Base-by-base conservation (phyloP, 2,888 invertebrate genomes). In the Agrochola lota region DNA sequence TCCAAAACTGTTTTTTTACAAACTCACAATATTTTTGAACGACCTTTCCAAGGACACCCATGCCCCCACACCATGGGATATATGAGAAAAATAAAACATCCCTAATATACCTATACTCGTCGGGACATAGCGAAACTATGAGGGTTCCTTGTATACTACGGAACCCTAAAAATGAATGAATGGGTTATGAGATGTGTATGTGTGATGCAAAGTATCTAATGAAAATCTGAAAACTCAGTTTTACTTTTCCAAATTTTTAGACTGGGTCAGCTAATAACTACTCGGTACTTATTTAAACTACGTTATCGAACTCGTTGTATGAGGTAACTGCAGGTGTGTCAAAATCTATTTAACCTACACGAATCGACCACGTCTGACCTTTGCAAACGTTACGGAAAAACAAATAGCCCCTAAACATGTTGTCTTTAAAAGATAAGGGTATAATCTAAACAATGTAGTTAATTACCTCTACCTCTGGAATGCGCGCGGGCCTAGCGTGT, bases 361-460 rank as follows among this genome's bases (percentile, higher is more conserved):
- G 17, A 43, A 20, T 74, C 8, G 0, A 17, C 15, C 26, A 15
- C 35, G 23, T 55, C 12, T 68, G 62, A 49, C 46, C 49, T 62
- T 23, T 49, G 23, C 46, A 30, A 72, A 57, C 6, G 40, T 66
- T n/a, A 40, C 8, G 69, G 62, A n/a, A 77, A 82, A 49, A 70
- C 67, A 69, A 83, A 71, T 23, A 74, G 26, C 17, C 26, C 26
- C 40, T 40, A 40, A 75, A 63, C 67, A 66, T 63, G 55, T 69
- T 70, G 64, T 80, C 68, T 84, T 62, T 62, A 46, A 49, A 69
- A 68, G 76, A 80, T 80, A 80, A 77, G 67, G 70, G 67, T 70
- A 66, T 26, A 67, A 23, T 69, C 26, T 59, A 71, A 74, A 66
- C 71, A 73, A 76, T n/a, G 49, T 49, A 67, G 74, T 63, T 78